Percentiles rank a stretch among this genome's conserved stretches.
Evolutionary conservation across 2,797 vertebrate species (phyloP).

Genomic region (Streptopelia turtur): DNA sequence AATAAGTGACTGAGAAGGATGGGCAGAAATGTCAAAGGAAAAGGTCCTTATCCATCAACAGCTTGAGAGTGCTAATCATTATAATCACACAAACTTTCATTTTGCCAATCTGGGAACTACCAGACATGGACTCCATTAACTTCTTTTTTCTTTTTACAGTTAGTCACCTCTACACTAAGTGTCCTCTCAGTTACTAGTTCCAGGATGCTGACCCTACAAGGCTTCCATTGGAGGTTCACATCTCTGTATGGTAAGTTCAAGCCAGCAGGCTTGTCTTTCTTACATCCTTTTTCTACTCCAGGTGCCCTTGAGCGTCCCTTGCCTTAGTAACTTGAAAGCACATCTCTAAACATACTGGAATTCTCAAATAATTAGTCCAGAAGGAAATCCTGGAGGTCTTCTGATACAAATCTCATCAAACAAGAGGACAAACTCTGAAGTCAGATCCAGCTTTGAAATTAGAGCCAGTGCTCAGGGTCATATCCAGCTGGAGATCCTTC

Average conservation of each 20-base stretch:
- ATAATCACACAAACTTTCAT: neutral
- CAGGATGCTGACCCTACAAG: neutral
- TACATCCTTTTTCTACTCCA: neutral
- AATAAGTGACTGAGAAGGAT: neutral
- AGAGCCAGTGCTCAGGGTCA: neutral
- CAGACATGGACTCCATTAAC: neutral
- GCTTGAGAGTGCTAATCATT: neutral
- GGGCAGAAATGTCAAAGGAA: neutral
- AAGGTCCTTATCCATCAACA: neutral
- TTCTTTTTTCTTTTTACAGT: neutral
- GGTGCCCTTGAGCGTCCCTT: neutral
- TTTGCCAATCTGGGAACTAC: neutral
- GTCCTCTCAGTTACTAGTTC: neutral
- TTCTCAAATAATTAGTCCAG: neutral
- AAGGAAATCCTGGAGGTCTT: neutral
- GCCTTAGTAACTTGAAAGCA: neutral
- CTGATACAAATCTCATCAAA: neutral
- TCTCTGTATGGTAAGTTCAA: neutral
- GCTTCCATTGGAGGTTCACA: neutral
- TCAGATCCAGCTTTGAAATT: neutral
- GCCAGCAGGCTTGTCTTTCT: neutral
- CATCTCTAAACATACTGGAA: neutral
- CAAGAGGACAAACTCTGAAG: neutral
- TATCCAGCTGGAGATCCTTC: neutral
- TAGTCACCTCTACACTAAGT: neutral